Conservation (phyloP, 2,113 vertebrate species). For the Sciurus niger region DNA sequence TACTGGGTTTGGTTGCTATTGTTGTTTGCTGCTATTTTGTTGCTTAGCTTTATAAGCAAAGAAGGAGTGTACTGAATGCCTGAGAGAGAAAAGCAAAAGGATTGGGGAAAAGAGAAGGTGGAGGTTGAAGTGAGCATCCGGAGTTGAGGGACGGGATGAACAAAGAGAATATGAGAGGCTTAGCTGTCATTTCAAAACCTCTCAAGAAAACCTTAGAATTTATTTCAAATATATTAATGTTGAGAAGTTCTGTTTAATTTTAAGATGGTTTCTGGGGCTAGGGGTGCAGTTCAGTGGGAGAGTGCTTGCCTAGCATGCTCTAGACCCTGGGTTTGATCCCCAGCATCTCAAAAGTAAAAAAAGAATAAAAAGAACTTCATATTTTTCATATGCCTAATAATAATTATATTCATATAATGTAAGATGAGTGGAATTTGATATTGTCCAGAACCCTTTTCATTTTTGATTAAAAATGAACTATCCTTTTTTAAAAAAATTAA, state of each 20-base stretch:
- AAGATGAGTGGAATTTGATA: constrained; percentile 74
- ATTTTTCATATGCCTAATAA: constrained; percentile 87
- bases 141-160: neutral
- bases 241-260: constrained; percentile 84
- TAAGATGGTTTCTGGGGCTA: constrained; percentile 71
- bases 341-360: too few relatives aligned
- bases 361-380: constrained; percentile 68
- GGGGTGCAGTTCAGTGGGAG: too few relatives aligned
- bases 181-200: constrained; percentile 82
- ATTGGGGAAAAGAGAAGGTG: neutral
- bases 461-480: constrained; percentile 85
- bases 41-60: neutral
- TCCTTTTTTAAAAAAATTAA: constrained; percentile 51
- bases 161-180: constrained; percentile 65
- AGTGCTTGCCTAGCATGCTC: too few relatives aligned
- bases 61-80: neutral
- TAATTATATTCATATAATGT: constrained; percentile 84
- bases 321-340: too few relatives aligned
- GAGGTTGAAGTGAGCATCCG: neutral
- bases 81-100: neutral
- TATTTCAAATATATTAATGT: constrained; percentile 80
- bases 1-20: neutral
- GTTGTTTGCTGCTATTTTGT: neutral
- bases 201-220: constrained; percentile 81
- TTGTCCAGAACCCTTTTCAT: constrained; percentile 73